phyloP scores from a whole-genome alignment of 2,797 vertebrate genomes.

The Diglossa cyanea region DNA sequence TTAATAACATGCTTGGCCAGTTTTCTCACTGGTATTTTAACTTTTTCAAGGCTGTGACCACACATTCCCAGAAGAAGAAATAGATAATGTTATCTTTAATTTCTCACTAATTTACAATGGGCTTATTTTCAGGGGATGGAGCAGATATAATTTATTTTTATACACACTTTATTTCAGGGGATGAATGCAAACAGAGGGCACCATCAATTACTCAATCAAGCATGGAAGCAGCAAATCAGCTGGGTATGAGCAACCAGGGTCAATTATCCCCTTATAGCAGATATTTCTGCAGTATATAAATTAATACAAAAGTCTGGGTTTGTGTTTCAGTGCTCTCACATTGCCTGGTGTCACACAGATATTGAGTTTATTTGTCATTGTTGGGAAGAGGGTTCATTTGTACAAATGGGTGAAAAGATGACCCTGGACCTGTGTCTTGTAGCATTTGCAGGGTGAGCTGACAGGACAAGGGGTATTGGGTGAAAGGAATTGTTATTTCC shows the following conservation, averaged over 20 bases:
- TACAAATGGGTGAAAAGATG: not conserved
- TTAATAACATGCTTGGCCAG: not conserved
- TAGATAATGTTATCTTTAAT: not conserved
- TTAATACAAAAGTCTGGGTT: not conserved
- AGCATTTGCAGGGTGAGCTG: not conserved
- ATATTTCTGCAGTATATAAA: not conserved
- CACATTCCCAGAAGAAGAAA: not conserved
- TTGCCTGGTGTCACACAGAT: not conserved
- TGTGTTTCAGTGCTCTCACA: not conserved
- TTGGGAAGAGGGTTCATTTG: not conserved
- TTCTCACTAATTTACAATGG: not conserved
- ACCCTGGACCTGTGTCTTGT: not conserved
- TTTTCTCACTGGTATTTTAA: not conserved
- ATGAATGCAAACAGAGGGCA: not conserved
- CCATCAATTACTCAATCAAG: constrained; percentile 1
- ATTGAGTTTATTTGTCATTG: not conserved
- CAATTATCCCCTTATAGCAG: not conserved
- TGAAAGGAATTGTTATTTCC: not conserved
- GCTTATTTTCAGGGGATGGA: not conserved
- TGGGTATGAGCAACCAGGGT: not conserved
- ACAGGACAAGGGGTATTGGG: not conserved
- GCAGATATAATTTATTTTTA: not conserved
- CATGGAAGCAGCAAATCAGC: not conserved
- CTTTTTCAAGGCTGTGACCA: not conserved
- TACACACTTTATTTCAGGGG: not conserved